Base-by-base conservation (phyloP, 2,888 invertebrate genomes). In the Heteromyza rotundicornis region DNA sequence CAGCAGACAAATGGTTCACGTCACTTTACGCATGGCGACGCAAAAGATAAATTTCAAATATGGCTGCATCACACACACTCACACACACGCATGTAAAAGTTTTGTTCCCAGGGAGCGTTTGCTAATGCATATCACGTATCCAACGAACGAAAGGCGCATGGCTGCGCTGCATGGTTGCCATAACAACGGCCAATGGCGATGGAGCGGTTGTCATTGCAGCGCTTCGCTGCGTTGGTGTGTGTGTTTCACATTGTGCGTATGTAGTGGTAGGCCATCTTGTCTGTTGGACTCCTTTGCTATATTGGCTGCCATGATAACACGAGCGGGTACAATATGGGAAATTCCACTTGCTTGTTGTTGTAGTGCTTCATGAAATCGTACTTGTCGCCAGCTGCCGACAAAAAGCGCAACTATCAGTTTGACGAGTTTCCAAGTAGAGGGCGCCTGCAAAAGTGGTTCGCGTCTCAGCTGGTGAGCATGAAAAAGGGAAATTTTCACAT, bases 401-500 rank as follows among this genome's bases (percentile, higher is more conserved):
- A 52, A 1, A 3, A 1, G 5, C 0, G 1, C 62, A 62, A 62
- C 59, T 23, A 12, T 2, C 1, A n/a, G 22, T 36, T 66, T 49
- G 53, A 35, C 44, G 8, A 0, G 2, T 2, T 17, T 10, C 16
- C 16, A 68, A 22, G 16, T 20, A 76, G 74, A 56, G 65, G 64
- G 67, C 77, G 74, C 64, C 20, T 20, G 51, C 20, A n/a, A 0
- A 17, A 23, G 5, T 50, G 75, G 76, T 73, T 70, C 57, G 68
- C 2, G 66, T 20, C 56, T 59, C n/a, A n/a, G 7, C 64, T n/a
- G 63, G 59, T 73, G 32, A 40, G 22, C 35, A 5, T 40, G 19
- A 19, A 19, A 47, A 47, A 19, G 19, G 17, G 47, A 17, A 47
- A 19, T 19, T 8, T 20, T 47, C 47, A 19, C 47, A 19, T 7